Conservation (phyloP, 2,113 vertebrate genomes). For the Heterotilapia buettikoferi region DNA sequence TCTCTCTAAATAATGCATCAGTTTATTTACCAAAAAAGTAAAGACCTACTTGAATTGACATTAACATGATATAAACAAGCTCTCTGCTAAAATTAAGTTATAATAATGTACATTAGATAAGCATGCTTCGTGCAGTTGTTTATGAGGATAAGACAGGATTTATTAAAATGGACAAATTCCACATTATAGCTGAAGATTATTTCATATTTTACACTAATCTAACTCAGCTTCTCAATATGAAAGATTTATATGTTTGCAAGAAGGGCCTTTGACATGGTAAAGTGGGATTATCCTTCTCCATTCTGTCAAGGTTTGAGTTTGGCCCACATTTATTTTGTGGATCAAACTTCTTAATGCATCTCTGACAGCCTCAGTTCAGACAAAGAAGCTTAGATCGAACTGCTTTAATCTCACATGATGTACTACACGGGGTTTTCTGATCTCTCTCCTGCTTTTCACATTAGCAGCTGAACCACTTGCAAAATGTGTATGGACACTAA, state of each 20-base stretch:
- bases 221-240: background rate
- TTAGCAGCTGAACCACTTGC: background rate
- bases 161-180: background rate
- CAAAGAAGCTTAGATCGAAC: background rate
- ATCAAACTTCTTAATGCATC: background rate
- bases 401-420: background rate
- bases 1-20: background rate
- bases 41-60: background rate
- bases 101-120: background rate
- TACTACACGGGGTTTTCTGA: background rate
- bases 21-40: rapidly evolving
- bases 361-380: background rate
- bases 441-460: background rate
- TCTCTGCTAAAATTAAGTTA: background rate
- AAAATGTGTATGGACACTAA: background rate
- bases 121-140: background rate
- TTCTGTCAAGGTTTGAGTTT: background rate
- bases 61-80: background rate
- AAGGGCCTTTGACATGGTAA: background rate
- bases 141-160: background rate
- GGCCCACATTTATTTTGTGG: background rate
- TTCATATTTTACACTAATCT: background rate
- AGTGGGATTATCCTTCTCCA: background rate
- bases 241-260: background rate
- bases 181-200: background rate